Evolutionary conservation across 2,888 invertebrate species (phyloP).

Genomic region (Andrena bucephala): DNA sequence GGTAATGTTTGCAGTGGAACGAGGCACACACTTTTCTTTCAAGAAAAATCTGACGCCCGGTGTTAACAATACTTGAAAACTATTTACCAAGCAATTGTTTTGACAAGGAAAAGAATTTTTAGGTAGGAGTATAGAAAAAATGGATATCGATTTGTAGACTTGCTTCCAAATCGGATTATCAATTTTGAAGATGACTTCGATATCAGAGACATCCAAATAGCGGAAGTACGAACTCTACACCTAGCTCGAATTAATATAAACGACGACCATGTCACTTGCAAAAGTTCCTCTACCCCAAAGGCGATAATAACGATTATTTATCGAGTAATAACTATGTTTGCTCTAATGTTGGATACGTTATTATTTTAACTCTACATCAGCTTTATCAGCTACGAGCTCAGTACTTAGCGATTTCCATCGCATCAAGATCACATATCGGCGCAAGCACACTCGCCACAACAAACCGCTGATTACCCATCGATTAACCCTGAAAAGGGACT

Average conservation of each 20-base stretch:
- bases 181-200: no score
- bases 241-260: neutral
- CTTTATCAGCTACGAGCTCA: neutral
- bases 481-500: neutral
- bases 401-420: slow-evolving; percentile 10
- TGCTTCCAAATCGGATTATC: no score
- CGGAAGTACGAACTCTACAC: neutral
- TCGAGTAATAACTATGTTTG: neutral
- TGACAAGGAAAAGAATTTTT: no score
- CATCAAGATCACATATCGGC: slow-evolving; percentile 18
- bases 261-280: neutral
- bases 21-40: no score
- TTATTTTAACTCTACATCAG: neutral
- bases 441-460: neutral
- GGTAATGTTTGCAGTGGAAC: neutral
- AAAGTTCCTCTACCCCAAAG: neutral
- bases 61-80: no score
- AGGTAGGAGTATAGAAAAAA: no score
- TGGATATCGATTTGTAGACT: no score
- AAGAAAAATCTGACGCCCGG: no score
- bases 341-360: neutral
- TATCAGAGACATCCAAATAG: neutral
- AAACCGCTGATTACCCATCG: slow-evolving; percentile 34
- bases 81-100: no score
- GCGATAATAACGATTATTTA: neutral